Evolutionary conservation across 2,888 invertebrate species (phyloP).

Genomic region (Carterocephalus palaemon): DNA sequence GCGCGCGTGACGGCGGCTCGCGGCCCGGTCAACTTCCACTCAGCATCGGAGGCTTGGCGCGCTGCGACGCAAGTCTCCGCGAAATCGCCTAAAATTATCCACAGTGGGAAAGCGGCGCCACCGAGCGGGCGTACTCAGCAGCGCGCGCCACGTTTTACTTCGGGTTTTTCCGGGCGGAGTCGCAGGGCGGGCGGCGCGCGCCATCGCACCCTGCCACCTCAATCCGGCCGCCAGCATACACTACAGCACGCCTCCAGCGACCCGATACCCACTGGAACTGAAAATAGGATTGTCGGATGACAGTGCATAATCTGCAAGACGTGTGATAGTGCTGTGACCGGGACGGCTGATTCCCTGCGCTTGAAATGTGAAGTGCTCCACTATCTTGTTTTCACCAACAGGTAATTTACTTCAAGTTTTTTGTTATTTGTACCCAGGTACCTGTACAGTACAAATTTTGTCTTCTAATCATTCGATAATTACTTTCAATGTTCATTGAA

Average conservation of each 20-base stretch:
- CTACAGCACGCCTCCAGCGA: not conserved
- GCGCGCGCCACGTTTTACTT: conserved; percentile 32
- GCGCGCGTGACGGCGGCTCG: conserved; percentile 40
- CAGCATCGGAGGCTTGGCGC: conserved; percentile 45
- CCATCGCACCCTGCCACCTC: conserved; percentile 44
- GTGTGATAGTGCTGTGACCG: conserved; percentile 12
- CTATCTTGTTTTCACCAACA: conserved; percentile 24
- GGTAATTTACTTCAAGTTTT: conserved; percentile 27
- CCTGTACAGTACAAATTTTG: too few species aligned
- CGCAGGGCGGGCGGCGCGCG: conserved; percentile 73
- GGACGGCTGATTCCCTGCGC: conserved; percentile 4
- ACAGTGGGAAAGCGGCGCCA: conserved; percentile 43
- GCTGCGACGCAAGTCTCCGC: conserved; percentile 47
- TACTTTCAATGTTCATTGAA: too few species aligned
- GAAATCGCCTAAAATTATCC: conserved; percentile 56
- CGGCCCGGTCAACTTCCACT: conserved; percentile 39
- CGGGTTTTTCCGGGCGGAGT: conserved; percentile 51
- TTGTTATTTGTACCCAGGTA: too few species aligned
- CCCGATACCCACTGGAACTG: conserved; percentile 1
- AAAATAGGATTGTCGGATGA: conserved; percentile 4
- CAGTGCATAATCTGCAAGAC: conserved; percentile 11
- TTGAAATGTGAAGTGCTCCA: conserved; percentile 27
- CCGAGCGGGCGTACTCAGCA: conserved; percentile 26
- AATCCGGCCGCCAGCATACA: conserved; percentile 1
- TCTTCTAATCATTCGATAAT: too few species aligned